phyloP scores from a whole-genome alignment of 2,797 vertebrate genomes.

The Selene dorsalis region DNA sequence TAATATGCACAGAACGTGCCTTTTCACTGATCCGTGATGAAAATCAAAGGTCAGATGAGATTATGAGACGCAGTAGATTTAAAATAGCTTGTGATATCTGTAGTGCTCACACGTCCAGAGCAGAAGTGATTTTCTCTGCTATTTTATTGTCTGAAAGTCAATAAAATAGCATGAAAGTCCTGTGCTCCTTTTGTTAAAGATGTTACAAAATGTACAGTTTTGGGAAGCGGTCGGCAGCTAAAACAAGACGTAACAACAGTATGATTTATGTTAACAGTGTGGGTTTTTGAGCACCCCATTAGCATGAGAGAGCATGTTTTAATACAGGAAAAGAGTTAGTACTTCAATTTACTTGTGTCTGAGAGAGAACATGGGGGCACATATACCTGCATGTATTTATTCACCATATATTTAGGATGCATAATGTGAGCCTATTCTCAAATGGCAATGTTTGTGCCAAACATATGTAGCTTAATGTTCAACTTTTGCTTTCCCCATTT shows the following conservation, averaged over 20 bases:
- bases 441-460: conserved; percentile 52
- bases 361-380: not conserved
- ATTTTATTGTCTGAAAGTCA: conserved; percentile 13
- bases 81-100: conserved; percentile 31
- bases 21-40: conserved; percentile 32
- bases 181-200: not conserved
- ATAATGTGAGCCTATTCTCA: conserved; percentile 42
- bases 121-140: conserved; percentile 8
- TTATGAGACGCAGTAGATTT: conserved; percentile 26
- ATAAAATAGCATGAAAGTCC: conserved; percentile 5
- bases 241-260: conserved; percentile 30
- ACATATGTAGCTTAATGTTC: conserved; percentile 55
- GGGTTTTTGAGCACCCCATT: conserved; percentile 39
- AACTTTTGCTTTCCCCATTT: conserved; percentile 51
- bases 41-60: conserved; percentile 43
- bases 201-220: conserved; percentile 4
- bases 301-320: conserved; percentile 26
- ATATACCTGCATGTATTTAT: conserved; percentile 30
- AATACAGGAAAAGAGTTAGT: conserved; percentile 22
- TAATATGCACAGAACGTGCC: conserved; percentile 28
- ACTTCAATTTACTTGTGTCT: conserved; percentile 1
- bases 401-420: conserved; percentile 37
- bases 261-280: conserved; percentile 43
- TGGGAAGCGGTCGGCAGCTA: not conserved
- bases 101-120: not conserved